Evolutionary conservation across 2,888 invertebrate genomes (phyloP), one percentile per base, ranked within the genome.

Genomic region (Drosophila barbarae): DNA sequence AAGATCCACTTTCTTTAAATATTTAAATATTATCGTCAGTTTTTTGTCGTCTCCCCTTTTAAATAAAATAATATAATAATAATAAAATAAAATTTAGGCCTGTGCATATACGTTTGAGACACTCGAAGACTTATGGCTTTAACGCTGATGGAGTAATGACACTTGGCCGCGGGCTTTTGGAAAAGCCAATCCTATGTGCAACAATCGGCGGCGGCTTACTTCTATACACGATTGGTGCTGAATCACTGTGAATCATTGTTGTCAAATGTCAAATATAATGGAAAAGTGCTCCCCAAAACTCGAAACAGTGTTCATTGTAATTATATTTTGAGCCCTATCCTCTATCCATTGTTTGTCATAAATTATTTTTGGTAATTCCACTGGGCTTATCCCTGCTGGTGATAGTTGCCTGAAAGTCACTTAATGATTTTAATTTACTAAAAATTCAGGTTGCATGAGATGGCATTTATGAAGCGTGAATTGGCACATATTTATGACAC

Each of bases 271-370:
- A 68, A 66, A 44, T 34, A 34, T 44, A 52, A 63, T 44, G 46
- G 46, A 67, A 55, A 50, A n/a, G 51, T 67, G 44, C 38, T 51
- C 90, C 90, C 49, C 67, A 65, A 77, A 59, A 64, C 70, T 69
- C 18, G 46, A 47, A 55, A 26, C 49, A 49, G 39, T 50, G 12
- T 59, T 61, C 52, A 47, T 34, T 53, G 46, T 44, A 41, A 30
- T 61, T 60, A 41, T 41, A 15, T 28, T 13, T 38, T 28, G 18
- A 38, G 18, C 4, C 23, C 44, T 7, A 44, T 23, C 23, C 26
- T 36, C 38, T 44, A 57, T 57, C 51, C 38, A 9, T 44, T n/a
- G 23, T 56, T 44, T 59, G 34, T 6, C 12, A 21, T 46, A 32
- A 12, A 39, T 60, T 47, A 38, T 57, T 39, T 46, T 23, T 21